Base-by-base conservation (phyloP, 2,888 invertebrate genomes). In the Theristus sp. region DNA sequence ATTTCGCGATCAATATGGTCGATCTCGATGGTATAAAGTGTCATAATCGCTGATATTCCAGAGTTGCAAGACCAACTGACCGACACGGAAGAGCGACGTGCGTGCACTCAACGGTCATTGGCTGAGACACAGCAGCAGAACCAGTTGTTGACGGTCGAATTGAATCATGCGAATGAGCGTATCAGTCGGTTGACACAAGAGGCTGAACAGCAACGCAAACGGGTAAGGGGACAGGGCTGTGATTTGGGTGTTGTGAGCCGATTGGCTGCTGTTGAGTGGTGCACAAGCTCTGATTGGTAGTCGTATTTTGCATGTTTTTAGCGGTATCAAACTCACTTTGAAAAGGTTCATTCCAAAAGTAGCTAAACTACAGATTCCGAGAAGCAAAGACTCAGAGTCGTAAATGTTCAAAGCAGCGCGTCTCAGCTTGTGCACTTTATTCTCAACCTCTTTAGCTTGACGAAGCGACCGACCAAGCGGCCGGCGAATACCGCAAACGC, bases 401-500 rank as follows among this genome's bases (percentile, higher is more conserved):
- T n/a, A n/a, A n/a, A n/a, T n/a, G n/a, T n/a, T n/a, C n/a, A n/a
- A n/a, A n/a, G n/a, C n/a, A n/a, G n/a, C n/a, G n/a, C n/a, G n/a
- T n/a, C n/a, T n/a, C n/a, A n/a, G n/a, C n/a, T n/a, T n/a, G n/a
- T n/a, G n/a, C n/a, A n/a, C n/a, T n/a, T n/a, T n/a, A n/a, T n/a
- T n/a, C n/a, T n/a, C n/a, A n/a, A n/a, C n/a, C n/a, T n/a, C n/a
- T n/a, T 25, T 6, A 54, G n/a, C 2, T 26, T 3, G 17, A 27
- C 26, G 26, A 54, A 25, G 52, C 52, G 6, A 20, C n/a, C 13
- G n/a, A 52, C n/a, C 17, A 52, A 52, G 52, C 52, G 86, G 56
- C 88, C 70, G 89, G 90, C 74, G 93, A 94, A 78, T 84, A 85
- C 62, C 84, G 86, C 66, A 88, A 88, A 70, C 84, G 89, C 64